A percentile compares a stretch with the other conserved stretches of the same genome.
phyloP scores from a whole-genome alignment of 2,888 invertebrate species.

The Nasonia oneida region DNA sequence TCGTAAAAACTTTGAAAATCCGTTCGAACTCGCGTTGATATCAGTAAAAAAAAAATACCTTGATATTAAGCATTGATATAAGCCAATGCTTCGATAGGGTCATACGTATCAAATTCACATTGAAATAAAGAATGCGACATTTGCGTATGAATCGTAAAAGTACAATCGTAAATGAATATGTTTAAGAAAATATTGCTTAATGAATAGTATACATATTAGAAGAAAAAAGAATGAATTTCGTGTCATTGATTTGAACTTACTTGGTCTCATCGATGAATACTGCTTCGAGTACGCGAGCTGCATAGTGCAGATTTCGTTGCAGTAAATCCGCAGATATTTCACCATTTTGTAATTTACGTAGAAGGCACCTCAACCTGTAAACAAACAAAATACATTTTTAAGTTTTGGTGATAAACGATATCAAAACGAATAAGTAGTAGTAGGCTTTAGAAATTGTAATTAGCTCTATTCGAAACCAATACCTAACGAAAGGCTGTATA shows the following conservation, averaged over 20 bases:
- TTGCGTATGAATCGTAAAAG: neutral
- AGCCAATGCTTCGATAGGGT: neutral
- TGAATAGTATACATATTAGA: neutral
- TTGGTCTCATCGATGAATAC: slow-evolving; percentile 96
- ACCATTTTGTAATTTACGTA: slow-evolving; percentile 92
- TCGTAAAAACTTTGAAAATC: neutral
- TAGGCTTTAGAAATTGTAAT: no score
- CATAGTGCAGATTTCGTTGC: slow-evolving; percentile 95
- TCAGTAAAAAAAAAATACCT: neutral
- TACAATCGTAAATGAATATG: neutral
- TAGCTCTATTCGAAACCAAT: no score
- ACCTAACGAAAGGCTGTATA: neutral
- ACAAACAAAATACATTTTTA: neutral
- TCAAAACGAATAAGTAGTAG: no score
- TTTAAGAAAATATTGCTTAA: neutral
- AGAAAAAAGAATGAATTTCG: slow-evolving; percentile 20
- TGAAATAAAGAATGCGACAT: slow-evolving; percentile 17
- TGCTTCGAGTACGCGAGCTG: slow-evolving; percentile 94
- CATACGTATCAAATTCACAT: neutral
- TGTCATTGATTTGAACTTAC: slow-evolving; percentile 81
- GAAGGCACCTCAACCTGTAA: slow-evolving; percentile 92
- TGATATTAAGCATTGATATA: neutral
- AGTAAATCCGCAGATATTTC: slow-evolving; percentile 93
- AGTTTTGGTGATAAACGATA: no score
- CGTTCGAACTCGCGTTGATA: neutral